phyloP scores from a whole-genome alignment of 2,113 vertebrate species.

The Vidua macroura region DNA sequence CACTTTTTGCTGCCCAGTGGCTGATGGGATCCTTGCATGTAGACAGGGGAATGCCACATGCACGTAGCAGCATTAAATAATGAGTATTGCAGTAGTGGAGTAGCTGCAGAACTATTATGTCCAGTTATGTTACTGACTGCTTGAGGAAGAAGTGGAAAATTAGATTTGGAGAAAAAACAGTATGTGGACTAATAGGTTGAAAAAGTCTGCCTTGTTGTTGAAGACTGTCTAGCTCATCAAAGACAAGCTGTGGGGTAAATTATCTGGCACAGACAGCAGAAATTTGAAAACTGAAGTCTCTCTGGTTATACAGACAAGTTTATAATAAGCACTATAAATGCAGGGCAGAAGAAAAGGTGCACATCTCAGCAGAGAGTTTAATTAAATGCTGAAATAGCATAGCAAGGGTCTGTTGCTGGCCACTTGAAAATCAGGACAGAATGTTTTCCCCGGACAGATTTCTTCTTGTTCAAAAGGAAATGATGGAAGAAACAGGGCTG shows the following conservation, averaged over 20 bases:
- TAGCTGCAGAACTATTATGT: background rate
- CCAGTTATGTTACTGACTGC: background rate
- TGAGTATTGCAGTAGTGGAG: background rate
- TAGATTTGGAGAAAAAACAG: background rate
- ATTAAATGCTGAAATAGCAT: background rate
- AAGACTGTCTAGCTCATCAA: background rate
- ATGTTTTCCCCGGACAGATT: background rate
- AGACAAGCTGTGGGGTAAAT: background rate
- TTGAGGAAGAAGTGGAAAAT: background rate
- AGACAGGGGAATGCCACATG: background rate
- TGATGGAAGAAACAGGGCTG: background rate
- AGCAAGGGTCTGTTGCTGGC: background rate
- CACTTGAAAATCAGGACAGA: slow-evolving; percentile 15
- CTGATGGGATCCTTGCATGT: background rate
- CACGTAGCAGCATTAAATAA: background rate
- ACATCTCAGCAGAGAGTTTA: background rate
- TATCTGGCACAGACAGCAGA: background rate
- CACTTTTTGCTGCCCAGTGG: background rate
- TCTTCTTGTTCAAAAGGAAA: background rate
- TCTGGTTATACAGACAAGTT: background rate
- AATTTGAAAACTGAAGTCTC: background rate
- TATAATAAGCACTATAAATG: background rate
- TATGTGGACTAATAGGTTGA: background rate
- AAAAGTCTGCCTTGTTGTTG: background rate
- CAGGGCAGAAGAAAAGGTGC: background rate